Evolutionary conservation across 2,888 invertebrate genomes (phyloP).

Genomic region (Helleia helle): DNA sequence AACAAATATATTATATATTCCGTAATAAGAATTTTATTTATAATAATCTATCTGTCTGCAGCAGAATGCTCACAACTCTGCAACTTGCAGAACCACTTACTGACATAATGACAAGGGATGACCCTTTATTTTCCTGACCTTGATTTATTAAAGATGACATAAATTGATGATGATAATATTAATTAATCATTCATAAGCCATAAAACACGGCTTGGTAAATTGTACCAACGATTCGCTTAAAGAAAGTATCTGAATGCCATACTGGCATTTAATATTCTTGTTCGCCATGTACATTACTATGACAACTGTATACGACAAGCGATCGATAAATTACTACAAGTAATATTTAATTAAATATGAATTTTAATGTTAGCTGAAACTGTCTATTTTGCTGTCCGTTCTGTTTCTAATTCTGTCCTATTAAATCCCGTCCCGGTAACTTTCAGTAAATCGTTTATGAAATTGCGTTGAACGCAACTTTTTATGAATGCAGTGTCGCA

Average conservation of each 20-base stretch:
- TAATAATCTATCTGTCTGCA: no score
- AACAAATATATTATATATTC: no score
- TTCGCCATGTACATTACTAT: neutral
- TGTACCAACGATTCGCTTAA: no score
- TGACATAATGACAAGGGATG: no score
- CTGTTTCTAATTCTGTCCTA: neutral
- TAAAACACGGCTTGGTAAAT: no score
- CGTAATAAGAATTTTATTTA: no score
- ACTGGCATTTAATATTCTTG: neutral
- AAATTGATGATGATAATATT: no score
- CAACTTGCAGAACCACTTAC: no score
- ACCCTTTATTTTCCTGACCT: no score
- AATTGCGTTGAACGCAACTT: neutral
- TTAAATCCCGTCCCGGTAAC: constrained; percentile 1
- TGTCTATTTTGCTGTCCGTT: constrained; percentile 3
- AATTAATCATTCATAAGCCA: no score
- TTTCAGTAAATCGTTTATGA: neutral
- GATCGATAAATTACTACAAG: constrained; percentile 6
- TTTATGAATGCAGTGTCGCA: neutral
- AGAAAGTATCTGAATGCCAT: neutral
- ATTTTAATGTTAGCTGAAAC: neutral
- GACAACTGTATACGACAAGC: constrained; percentile 2
- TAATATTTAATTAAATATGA: constrained; percentile 1
- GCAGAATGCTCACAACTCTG: no score
- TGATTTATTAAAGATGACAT: no score